These are phyloP conservation scores for Orius insidiosus DNA, from an alignment of 1,140 invertebrate genomes.

Conservation along the genomic window DNA sequence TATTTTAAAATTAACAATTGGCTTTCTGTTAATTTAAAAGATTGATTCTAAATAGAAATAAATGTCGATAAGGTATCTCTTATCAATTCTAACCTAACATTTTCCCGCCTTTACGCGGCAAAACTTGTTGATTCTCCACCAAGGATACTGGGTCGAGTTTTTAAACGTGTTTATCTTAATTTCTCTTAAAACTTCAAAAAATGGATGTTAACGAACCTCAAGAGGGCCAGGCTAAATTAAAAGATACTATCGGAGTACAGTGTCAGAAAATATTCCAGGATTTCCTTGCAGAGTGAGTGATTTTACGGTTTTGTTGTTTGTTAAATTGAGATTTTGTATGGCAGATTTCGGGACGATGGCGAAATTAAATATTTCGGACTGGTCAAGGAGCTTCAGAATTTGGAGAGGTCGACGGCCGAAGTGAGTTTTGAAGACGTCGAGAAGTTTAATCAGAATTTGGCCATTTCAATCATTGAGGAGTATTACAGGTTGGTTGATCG, in stretches of 20 bases:
- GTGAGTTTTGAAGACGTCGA: constrained; percentile 94
- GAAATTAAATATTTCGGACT: constrained; percentile 74
- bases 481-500: constrained; percentile 56
- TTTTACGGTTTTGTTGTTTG: background rate
- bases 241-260: constrained; percentile 76
- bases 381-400: constrained; percentile 66
- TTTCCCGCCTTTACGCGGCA: too few relatives aligned
- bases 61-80: too few relatives aligned
- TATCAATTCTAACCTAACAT: too few relatives aligned
- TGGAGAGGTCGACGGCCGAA: constrained; percentile 82
- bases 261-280: constrained; percentile 93
- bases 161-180: too few relatives aligned
- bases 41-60: too few relatives aligned
- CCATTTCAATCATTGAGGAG: constrained; percentile 87
- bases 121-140: too few relatives aligned
- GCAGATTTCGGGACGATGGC: constrained; percentile 67
- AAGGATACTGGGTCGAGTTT: too few relatives aligned
- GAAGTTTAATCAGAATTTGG: constrained; percentile 80
- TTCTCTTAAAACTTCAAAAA: too few relatives aligned
- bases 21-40: too few relatives aligned
- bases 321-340: constrained; percentile 17
- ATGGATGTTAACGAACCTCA: constrained; percentile 18
- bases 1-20: too few relatives aligned
- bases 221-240: constrained; percentile 44
- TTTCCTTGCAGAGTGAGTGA: constrained; percentile 85